Conservation (phyloP, 1,140 invertebrate genomes). For the Lethrus apterus region DNA sequence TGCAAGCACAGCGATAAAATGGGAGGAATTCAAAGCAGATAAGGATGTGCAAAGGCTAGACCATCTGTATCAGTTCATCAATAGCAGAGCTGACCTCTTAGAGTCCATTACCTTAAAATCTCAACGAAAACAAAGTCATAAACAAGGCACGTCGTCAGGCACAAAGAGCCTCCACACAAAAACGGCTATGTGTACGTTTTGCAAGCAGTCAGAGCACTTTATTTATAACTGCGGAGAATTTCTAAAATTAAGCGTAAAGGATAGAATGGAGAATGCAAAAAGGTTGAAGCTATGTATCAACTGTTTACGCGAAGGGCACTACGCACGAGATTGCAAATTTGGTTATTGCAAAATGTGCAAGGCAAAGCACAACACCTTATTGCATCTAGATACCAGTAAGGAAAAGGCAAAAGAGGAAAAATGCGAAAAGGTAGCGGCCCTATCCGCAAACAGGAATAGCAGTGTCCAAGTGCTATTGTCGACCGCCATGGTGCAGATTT, state of each 20-base stretch:
- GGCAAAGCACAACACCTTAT: slow-evolving; percentile 1
- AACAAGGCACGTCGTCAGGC: slow-evolving; percentile 1
- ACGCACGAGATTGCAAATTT: neutral
- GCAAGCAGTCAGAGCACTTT: neutral
- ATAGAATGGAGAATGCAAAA: slow-evolving; percentile 1
- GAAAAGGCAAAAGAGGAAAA: neutral
- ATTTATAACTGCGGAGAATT: neutral
- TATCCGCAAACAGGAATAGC: neutral
- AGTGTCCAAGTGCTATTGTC: slow-evolving; percentile 10
- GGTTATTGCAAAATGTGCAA: slow-evolving; percentile 5
- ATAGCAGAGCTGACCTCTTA: neutral
- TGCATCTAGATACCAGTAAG: neutral
- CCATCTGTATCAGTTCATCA: slow-evolving; percentile 2
- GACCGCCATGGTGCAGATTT: slow-evolving; percentile 4
- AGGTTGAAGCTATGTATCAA: slow-evolving; percentile 1
- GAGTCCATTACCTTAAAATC: slow-evolving; percentile 18
- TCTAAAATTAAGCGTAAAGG: slow-evolving; percentile 1
- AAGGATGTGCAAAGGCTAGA: neutral
- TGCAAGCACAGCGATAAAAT: slow-evolving; percentile 9
- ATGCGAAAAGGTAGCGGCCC: neutral
- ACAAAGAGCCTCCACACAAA: neutral
- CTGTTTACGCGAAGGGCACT: neutral
- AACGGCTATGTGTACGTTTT: neutral
- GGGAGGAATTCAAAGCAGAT: slow-evolving; percentile 12
- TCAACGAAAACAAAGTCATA: slow-evolving; percentile 19